Evolutionary conservation across 2,113 vertebrate species (phyloP).

Genomic region (Semicossyphus pulcher): DNA sequence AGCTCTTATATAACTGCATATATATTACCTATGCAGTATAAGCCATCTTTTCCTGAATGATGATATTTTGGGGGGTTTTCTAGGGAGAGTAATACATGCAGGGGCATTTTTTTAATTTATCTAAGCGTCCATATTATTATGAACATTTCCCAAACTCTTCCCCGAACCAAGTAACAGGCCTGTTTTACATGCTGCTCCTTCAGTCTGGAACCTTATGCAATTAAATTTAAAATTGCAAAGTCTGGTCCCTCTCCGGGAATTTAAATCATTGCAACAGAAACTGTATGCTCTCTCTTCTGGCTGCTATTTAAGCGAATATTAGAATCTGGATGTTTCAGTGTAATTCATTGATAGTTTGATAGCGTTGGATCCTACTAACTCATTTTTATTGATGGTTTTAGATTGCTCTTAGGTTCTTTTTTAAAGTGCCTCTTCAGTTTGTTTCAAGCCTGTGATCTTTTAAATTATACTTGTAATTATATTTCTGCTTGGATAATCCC

Average conservation of each 20-base stretch:
- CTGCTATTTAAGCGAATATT: slow-evolving; percentile 23
- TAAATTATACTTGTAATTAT: background rate
- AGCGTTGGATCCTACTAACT: slow-evolving; percentile 7
- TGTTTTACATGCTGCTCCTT: slow-evolving; percentile 39
- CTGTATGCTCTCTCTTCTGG: slow-evolving; percentile 1
- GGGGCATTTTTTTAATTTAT: background rate
- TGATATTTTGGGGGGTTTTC: slow-evolving; percentile 16
- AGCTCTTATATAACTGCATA: slow-evolving; percentile 25
- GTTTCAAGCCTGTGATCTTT: slow-evolving; percentile 18
- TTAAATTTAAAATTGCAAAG: slow-evolving; percentile 58
- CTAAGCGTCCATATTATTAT: slow-evolving; percentile 16
- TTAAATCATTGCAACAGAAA: slow-evolving; percentile 43
- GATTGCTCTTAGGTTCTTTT: slow-evolving; percentile 1
- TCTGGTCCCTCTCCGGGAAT: slow-evolving; percentile 33
- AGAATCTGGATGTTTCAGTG: slow-evolving; percentile 27
- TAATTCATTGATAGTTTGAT: slow-evolving; percentile 41
- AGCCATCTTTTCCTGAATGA: slow-evolving; percentile 14
- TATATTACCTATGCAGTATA: slow-evolving; percentile 28
- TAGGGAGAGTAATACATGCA: background rate
- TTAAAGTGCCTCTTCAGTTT: background rate
- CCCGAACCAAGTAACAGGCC: background rate
- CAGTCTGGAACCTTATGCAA: slow-evolving; percentile 35
- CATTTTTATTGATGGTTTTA: slow-evolving; percentile 11
- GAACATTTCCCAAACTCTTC: slow-evolving; percentile 19
- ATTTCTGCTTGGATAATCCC: slow-evolving; percentile 5